These are phyloP conservation scores for Drosophila melanica DNA, from an alignment of 1,140 invertebrate genomes.

Conservation along the genomic window DNA sequence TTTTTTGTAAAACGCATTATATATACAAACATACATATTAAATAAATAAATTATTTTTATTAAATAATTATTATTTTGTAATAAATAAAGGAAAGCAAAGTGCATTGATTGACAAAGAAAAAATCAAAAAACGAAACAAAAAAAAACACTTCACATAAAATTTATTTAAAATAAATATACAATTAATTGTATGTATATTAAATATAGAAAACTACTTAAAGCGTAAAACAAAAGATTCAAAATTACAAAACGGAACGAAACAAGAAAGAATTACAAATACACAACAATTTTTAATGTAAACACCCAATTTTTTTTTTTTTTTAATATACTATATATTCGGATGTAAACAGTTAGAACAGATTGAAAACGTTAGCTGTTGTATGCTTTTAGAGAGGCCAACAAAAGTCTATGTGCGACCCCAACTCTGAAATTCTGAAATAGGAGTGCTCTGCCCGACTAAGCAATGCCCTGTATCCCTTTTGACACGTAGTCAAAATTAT, in stretches of 20 bases:
- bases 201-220: constrained; percentile 50
- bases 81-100: constrained; percentile 57
- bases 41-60: constrained; percentile 82
- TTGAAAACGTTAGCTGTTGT: constrained; percentile 10
- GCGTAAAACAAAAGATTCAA: constrained; percentile 22
- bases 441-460: not conserved
- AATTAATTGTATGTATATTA: constrained; percentile 53
- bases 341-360: constrained; percentile 24
- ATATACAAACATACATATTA: constrained; percentile 70
- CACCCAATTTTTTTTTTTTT: constrained; percentile 10
- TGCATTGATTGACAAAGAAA: constrained; percentile 47
- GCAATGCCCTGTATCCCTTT: too few relatives aligned
- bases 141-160: constrained; percentile 19
- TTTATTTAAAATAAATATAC: constrained; percentile 30
- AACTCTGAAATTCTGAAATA: not conserved
- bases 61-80: constrained; percentile 79
- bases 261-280: constrained; percentile 27
- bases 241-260: constrained; percentile 12
- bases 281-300: constrained; percentile 34
- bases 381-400: constrained; percentile 3
- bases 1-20: constrained; percentile 52
- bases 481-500: too few relatives aligned
- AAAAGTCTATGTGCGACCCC: not conserved
- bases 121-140: constrained; percentile 29
- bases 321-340: constrained; percentile 19